Percentiles rank a stretch among this genome's conserved stretches.
Conservation (phyloP, 2,113 vertebrate species). For the Petrocephalus zakoni region DNA sequence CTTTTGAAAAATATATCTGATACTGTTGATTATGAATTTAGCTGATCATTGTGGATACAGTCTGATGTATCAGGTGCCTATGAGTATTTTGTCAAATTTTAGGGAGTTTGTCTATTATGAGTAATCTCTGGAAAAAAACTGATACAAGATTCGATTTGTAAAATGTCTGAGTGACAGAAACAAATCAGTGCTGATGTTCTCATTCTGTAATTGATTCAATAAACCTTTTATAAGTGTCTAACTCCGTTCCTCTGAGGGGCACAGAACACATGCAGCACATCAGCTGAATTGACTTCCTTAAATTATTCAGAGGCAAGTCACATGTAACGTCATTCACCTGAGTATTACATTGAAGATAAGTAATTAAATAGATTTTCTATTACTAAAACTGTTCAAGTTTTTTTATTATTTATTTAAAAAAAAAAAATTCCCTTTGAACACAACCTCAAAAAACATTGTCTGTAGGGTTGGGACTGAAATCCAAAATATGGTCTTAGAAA, state of each 20-base stretch:
- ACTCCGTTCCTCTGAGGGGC: conserved; percentile 42
- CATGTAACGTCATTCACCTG: conserved; percentile 41
- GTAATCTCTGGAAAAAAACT: not conserved
- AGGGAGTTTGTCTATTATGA: not conserved
- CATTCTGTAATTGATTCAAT: conserved; percentile 44
- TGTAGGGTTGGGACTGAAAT: not conserved
- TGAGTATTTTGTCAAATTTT: not conserved
- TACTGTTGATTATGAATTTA: not conserved
- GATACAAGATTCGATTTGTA: not conserved
- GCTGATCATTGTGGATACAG: not conserved
- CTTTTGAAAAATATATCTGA: not conserved
- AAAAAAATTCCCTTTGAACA: not conserved
- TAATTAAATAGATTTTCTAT: not conserved
- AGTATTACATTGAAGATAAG: not conserved
- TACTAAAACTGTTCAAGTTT: not conserved
- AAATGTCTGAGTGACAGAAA: conserved; percentile 33
- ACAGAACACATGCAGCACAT: conserved; percentile 51
- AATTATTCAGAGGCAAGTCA: conserved; percentile 51
- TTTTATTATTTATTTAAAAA: not conserved
- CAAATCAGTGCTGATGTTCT: conserved; percentile 33
- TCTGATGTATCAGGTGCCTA: not conserved
- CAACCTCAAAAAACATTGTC: not conserved
- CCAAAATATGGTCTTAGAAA: not conserved
- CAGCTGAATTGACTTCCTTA: conserved; percentile 46
- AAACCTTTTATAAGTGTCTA: conserved; percentile 38